These are phyloP conservation scores for Orthonyx spaldingii DNA, from an alignment of 2,113 vertebrate species.

Conservation along the genomic window DNA sequence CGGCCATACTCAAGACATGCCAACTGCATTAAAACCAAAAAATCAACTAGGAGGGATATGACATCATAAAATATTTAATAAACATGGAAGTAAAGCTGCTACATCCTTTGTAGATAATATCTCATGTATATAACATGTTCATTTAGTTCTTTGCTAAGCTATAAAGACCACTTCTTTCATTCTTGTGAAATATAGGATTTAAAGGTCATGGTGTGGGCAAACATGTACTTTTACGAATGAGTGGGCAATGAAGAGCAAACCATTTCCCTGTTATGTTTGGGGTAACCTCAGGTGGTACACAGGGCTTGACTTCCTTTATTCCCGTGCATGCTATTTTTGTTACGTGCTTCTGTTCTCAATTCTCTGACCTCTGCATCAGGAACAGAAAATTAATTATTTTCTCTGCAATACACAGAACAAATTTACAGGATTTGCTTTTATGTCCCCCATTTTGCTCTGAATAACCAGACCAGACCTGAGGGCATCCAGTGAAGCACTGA, in stretches of 20 bases:
- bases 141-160: neutral
- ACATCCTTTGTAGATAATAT: neutral
- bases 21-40: neutral
- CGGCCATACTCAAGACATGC: neutral
- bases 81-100: neutral
- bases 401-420: neutral
- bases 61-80: neutral
- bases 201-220: fast-evolving
- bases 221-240: neutral
- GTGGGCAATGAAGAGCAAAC: neutral
- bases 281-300: neutral
- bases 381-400: neutral
- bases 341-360: neutral
- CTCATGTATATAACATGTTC: neutral
- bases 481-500: neutral
- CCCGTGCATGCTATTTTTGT: neutral
- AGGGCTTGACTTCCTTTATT: neutral
- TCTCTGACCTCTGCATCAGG: neutral
- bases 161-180: neutral
- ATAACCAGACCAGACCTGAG: neutral
- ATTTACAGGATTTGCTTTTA: neutral
- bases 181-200: neutral
- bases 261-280: neutral
- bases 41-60: neutral
- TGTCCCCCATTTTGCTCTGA: neutral